These are phyloP conservation scores for Labia minor DNA, from an alignment of 2,888 invertebrate genomes.

Conservation along the genomic window DNA sequence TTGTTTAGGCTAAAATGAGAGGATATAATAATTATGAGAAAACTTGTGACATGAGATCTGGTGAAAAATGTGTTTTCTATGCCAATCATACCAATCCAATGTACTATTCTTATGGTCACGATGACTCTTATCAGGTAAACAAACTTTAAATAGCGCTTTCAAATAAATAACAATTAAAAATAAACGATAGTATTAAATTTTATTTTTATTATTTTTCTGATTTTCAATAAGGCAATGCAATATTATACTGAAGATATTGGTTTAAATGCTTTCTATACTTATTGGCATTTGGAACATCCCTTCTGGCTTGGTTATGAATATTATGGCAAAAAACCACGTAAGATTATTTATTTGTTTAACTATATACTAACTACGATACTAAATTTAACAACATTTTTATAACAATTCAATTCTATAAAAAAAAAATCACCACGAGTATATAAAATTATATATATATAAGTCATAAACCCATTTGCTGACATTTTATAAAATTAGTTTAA, in stretches of 20 bases:
- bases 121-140: too few relatives aligned
- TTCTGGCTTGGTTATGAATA: slow-evolving; percentile 38
- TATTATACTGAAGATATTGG: slow-evolving; percentile 66
- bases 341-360: not conserved
- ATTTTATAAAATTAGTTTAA: too few relatives aligned
- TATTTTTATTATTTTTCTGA: not conserved
- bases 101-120: not conserved
- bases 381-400: too few relatives aligned
- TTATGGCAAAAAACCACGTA: not conserved
- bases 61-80: not conserved
- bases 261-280: slow-evolving; percentile 46
- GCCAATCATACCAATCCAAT: not conserved
- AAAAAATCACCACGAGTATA: too few relatives aligned
- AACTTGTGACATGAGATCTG: not conserved
- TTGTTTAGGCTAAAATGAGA: not conserved
- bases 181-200: too few relatives aligned
- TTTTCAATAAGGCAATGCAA: slow-evolving; percentile 34
- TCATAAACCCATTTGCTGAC: too few relatives aligned
- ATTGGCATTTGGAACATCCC: slow-evolving; percentile 53
- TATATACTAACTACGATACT: too few relatives aligned
- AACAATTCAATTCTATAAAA: too few relatives aligned
- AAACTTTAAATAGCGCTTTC: too few relatives aligned
- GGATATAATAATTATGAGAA: not conserved
- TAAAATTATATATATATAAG: too few relatives aligned
- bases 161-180: too few relatives aligned